Base-by-base conservation (phyloP, 1,140 invertebrate species). In the Aethina tumida region DNA sequence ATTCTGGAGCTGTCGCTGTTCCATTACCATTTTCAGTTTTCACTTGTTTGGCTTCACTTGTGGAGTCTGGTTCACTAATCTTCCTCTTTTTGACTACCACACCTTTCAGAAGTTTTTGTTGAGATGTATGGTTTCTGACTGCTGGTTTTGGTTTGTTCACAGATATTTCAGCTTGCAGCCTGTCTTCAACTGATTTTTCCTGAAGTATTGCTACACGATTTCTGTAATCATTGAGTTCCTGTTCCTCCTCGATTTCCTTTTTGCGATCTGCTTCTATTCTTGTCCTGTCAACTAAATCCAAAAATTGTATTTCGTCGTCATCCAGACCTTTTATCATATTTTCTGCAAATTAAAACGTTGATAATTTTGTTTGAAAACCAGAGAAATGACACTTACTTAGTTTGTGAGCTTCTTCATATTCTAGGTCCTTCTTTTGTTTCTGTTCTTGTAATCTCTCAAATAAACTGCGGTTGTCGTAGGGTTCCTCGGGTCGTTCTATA, bases 321-420 rank as follows among this genome's bases (percentile, higher is more conserved):
- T 96, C 91, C 2, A 97, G 65, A 5, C 89, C 90, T 64, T 88
- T 84, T 40, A 97, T 92, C 71, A 94, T 82, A 67, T 96, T 93
- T 66, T 94, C 90, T 90, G 53, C 10, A 70, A 65, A 21, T 39
- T 5, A 34, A 8, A 22, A 19, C 26, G 16, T 6, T 20, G 12
- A 31, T 4, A 21, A 4, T 8, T 32, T 38, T 13, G 9, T 41
- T n/a, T n/a, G n/a, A 13, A 12, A 27, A 7, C 21, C 13, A 13
- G n/a, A n/a, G n/a, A n/a, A n/a, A n/a, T n/a, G 14, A 35, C 14
- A 68, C 71, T 68, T 73, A 95, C 90, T 94, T 5, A 96, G 66
- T 67, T 89, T 90, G 54, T 89, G 84, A 7, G 90, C 80, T 65
- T 97, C 93, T 65, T 97, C 92, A 74, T 81, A 93, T 69, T 97